These are phyloP conservation scores for Erebia palarica DNA, from an alignment of 2,888 invertebrate species.

Conservation along the genomic window DNA sequence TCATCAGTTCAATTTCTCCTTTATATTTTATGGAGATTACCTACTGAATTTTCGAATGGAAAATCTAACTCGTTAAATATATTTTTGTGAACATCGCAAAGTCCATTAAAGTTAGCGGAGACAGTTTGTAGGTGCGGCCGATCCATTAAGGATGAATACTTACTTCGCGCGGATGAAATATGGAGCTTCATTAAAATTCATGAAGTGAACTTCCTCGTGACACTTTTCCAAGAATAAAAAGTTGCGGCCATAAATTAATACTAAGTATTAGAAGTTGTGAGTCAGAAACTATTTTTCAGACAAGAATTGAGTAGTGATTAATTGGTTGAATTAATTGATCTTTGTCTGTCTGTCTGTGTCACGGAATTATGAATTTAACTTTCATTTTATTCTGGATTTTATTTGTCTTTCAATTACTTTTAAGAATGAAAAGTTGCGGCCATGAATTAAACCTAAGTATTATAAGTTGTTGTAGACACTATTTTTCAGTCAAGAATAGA, in stretches of 20 bases:
- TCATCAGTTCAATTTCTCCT: no score
- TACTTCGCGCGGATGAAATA: slow-evolving; percentile 9
- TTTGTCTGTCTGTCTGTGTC: no score
- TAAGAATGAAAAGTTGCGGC: no score
- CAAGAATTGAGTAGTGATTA: background rate
- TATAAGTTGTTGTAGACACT: no score
- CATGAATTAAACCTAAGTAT: no score
- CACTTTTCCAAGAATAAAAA: slow-evolving; percentile 10
- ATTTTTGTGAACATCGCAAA: background rate
- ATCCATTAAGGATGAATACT: slow-evolving; percentile 24
- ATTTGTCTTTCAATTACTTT: no score
- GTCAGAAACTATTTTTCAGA: background rate
- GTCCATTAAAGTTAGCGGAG: slow-evolving; percentile 23
- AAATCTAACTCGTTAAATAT: background rate
- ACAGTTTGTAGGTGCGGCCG: slow-evolving; percentile 20
- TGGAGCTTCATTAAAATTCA: slow-evolving; percentile 31
- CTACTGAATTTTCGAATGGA: background rate
- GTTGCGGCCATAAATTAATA: slow-evolving; percentile 17
- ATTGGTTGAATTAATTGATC: background rate
- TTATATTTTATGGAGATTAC: background rate
- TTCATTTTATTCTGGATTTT: no score
- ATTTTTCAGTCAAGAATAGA: no score
- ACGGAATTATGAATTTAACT: no score
- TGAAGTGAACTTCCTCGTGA: slow-evolving; percentile 15
- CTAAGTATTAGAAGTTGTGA: slow-evolving; percentile 3